A percentile compares a stretch with the other conserved stretches of the same genome.
phyloP scores from a whole-genome alignment of 2,113 vertebrate species.

The Cervus canadensis region DNA sequence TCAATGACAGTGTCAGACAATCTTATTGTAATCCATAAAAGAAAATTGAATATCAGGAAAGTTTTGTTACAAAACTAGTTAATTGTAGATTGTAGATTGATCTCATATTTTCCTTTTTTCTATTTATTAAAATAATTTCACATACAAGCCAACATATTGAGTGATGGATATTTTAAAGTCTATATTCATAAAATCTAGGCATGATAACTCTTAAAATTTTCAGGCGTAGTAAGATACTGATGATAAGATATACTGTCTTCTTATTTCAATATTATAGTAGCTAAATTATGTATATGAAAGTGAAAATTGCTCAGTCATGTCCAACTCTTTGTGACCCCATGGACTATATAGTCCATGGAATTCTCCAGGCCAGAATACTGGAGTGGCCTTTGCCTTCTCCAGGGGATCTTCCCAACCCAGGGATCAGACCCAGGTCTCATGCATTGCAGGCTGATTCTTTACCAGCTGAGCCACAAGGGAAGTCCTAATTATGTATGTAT shows the following conservation, averaged over 20 bases:
- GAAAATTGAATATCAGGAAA: neutral
- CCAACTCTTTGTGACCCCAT: neutral
- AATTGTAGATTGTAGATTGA: neutral
- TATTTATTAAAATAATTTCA: neutral
- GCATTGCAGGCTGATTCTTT: neutral
- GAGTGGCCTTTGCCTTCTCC: neutral
- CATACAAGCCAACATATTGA: neutral
- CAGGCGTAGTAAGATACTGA: neutral
- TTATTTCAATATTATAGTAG: neutral
- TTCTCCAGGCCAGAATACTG: neutral
- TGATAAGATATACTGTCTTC: neutral
- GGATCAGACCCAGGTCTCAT: neutral
- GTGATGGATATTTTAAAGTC: neutral
- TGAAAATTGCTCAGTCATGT: neutral
- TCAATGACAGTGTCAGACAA: neutral
- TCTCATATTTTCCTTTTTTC: neutral
- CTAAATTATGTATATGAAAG: neutral
- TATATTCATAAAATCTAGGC: neutral
- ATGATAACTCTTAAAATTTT: neutral
- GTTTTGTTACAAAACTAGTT: neutral
- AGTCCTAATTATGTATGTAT: neutral
- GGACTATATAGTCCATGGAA: neutral
- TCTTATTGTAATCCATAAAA: neutral
- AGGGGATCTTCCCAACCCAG: neutral
- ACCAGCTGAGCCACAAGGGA: neutral